Evolutionary conservation across 2,888 invertebrate species (phyloP).

Genomic region (Tenthredo distinguenda): DNA sequence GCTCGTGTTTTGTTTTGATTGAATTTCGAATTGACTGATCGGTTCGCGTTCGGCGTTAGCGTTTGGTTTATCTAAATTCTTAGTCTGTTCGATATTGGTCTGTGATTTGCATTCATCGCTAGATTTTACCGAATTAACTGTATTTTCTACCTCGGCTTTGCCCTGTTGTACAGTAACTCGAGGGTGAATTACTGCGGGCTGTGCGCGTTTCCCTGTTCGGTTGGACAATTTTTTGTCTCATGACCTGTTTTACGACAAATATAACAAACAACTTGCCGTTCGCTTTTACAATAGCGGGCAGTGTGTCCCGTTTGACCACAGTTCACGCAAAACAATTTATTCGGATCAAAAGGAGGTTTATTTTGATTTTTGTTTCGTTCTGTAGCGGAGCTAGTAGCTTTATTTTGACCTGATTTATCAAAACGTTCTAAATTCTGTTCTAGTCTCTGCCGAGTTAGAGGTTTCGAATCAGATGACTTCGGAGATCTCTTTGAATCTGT

Average conservation of each 20-base stretch:
- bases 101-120: background rate
- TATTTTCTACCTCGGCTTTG: background rate
- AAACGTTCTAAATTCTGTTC: too few relatives aligned
- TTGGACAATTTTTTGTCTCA: conserved; percentile 53
- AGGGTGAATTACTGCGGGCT: conserved; percentile 54
- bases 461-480: too few relatives aligned
- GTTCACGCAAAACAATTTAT: conserved; percentile 50
- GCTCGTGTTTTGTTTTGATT: too few relatives aligned
- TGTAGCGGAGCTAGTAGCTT: too few relatives aligned
- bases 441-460: too few relatives aligned
- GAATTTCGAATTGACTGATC: too few relatives aligned
- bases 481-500: too few relatives aligned
- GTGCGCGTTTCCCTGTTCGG: conserved; percentile 55
- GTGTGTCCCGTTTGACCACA: conserved; percentile 55
- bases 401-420: too few relatives aligned
- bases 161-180: conserved; percentile 39
- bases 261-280: conserved; percentile 44
- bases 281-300: conserved; percentile 49
- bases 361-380: background rate
- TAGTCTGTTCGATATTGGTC: background rate
- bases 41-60: too few relatives aligned
- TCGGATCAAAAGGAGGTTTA: conserved; percentile 28
- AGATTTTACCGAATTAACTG: background rate
- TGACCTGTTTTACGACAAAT: conserved; percentile 51
- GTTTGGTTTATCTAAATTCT: background rate